Evolutionary conservation across 2,113 vertebrate genomes (phyloP), one percentile per base, ranked within the genome.

Genomic region (Pyxicephalus adspersus): DNA sequence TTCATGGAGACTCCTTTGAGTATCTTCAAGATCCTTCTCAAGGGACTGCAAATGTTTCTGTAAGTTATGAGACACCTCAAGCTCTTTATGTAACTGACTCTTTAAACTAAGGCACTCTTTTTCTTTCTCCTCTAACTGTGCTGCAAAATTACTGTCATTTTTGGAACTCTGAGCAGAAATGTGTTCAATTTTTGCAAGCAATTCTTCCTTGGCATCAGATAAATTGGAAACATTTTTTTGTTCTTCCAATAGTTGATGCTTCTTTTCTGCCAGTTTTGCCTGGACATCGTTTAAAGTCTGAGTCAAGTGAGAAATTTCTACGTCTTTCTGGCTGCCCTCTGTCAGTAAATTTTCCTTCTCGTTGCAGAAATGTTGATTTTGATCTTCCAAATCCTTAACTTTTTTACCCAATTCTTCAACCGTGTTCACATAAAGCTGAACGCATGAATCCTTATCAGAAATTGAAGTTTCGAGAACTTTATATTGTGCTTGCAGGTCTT

Each of bases 61-160:
- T 66, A 94, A 88, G 79, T 79, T 75, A 50, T 85, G 85, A 26
- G 88, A 45, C 4, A 86, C 76, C 25, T 92, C 89, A 52, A 90
- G 91, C 65, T 84, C 92, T 70, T 93, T 88, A 3, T 2, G 78
- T 20, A 96, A 84, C 11, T 85, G 87, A 75, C 85, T 82, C 17
- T 85, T 85, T 64, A 95, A 85, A 61, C 83, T 0, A 54, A 70
- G 66, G 72, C 89, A 95, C 58, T 95, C 90, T 4, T 84, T 90
- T 31, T 89, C 91, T 78, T 94, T 96, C 70, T 92, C 88, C 2
- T 85, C 83, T 70, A 96, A 86, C 82, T 83, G 88, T 64, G 90
- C 87, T 25, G 90, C 83, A 61, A 89, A 55, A 0, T 88, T 89
- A 38, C 78, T 83, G 67, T 93, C 87, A 25, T 88, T 92, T 75